Base-by-base conservation (phyloP, 1,140 invertebrate species). In the Lasioglossum albipes region DNA sequence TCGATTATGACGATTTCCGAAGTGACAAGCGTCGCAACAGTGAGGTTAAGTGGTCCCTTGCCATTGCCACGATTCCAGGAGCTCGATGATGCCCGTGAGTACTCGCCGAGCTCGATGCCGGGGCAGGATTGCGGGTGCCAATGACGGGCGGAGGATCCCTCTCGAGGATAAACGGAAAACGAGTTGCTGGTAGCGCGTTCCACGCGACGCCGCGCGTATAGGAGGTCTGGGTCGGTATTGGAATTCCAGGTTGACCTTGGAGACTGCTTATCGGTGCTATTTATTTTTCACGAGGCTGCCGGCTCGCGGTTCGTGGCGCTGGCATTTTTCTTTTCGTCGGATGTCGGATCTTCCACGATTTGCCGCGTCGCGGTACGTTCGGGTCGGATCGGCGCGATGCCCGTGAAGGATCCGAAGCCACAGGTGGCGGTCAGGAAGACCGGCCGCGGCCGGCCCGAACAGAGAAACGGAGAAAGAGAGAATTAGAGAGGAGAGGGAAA, bases 191-290 rank as follows among this genome's bases (percentile, higher is more conserved):
- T 20, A 20, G 57, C 18, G 57, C 1, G n/a, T n/a, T 20, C 2
- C 54, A 18, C 54, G 54, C 54, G 16, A 1, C 7, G 7, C 10
- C 45, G 20, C 54, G 31, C 41, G 27, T 75, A 69, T 83, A 76
- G 68, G 0, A 49, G 69, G 54, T 70, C 76, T 80, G 73, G 65
- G 79, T 74, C 79, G 62, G 62, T 86, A 77, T 77, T 86, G 84
- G 84, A 87, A 86, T 86, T 79, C 81, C 81, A 81, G 70, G 67
- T 59, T 66, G 84, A 84, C 85, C 85, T 87, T 87, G 84, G 66
- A 57, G 62, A 83, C 42, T 57, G 85, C 82, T 87, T 87, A 87
- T 87, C 85, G 77, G 72, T 65, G 84, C 75, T 74, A 78, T 87
- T 87, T 87, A 75, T 87, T 86, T 86, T 86, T 87, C 82, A 27